phyloP scores from a whole-genome alignment of 2,797 vertebrate species.

The Siniperca undulata region DNA sequence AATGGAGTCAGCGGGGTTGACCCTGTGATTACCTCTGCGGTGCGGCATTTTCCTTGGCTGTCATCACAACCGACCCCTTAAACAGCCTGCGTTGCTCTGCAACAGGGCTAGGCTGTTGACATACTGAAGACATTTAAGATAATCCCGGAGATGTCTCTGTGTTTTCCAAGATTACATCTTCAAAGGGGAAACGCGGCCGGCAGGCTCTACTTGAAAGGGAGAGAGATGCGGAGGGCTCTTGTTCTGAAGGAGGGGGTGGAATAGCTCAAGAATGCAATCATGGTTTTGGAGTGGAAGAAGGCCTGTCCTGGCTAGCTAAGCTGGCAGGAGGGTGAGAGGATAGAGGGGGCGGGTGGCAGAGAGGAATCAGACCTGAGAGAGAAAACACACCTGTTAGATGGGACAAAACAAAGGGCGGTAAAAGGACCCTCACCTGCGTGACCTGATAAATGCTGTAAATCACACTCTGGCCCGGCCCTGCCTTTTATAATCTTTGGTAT shows the following conservation, averaged over 20 bases:
- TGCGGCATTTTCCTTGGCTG: constrained; percentile 72
- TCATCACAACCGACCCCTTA: constrained; percentile 73
- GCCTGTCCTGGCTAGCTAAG: constrained; percentile 80
- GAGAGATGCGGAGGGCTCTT: constrained; percentile 74
- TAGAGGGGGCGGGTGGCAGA: constrained; percentile 20
- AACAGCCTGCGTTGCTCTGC: constrained; percentile 64
- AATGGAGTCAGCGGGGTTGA: constrained; percentile 69
- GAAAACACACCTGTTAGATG: constrained; percentile 77
- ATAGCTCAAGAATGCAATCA: constrained; percentile 85
- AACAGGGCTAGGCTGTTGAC: constrained; percentile 78
- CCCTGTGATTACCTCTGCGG: constrained; percentile 78
- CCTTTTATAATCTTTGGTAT: constrained; percentile 29
- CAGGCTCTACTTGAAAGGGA: constrained; percentile 82
- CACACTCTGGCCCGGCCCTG: constrained; percentile 29
- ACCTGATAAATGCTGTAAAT: constrained; percentile 61
- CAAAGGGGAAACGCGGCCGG: constrained; percentile 79
- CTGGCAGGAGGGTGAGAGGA: constrained; percentile 57
- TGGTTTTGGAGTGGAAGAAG: constrained; percentile 73
- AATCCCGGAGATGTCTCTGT: constrained; percentile 83
- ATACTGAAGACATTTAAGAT: constrained; percentile 84
- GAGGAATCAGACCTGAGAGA: constrained; percentile 57
- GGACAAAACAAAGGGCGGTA: constrained; percentile 51
- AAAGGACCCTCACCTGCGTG: constrained; percentile 66
- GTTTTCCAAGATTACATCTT: constrained; percentile 84
- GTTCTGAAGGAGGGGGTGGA: constrained; percentile 76